Base-by-base conservation (phyloP, 1,140 invertebrate genomes). In the Rhopalosiphum maidis region DNA sequence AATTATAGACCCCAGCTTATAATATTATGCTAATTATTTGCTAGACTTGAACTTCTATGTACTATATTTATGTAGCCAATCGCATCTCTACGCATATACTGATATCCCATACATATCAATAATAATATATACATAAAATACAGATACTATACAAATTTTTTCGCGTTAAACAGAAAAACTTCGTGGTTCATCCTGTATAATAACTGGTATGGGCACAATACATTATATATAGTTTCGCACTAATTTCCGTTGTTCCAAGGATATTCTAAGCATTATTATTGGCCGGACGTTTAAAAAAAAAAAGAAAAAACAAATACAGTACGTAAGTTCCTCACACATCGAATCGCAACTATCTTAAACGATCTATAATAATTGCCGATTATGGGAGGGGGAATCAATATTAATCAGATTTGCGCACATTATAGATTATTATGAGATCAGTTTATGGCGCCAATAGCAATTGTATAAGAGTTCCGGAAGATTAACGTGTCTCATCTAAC, bases 171-270 rank as follows among this genome's bases (percentile, higher is more conserved):
- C 5, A 54, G 7, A 22, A 54, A 54, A 54, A 54, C 22, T 7
- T 9, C 22, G 22, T 23, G 5, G 54, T 22, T 23, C 30, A 15
- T 46, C 11, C 46, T 15, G 46, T 30, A 60, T 25, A 25, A 68
- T 68, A n/a, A 30, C 25, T 30, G 55, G 25, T 60, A 30, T 68
- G 11, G 48, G 8, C 11, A 60, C 55, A 30, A 60, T 30, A n/a
- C n/a, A 68, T 18, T n/a, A 68, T 68, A 68, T 54, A 54, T 54
- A 60, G 60, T 15, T n/a, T 77, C 30, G 9, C 9, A 18, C 60
- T 77, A 77, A 77, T 77, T n/a, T 77, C 60, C 60, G 60, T 35
- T 77, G 60, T n/a, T n/a, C 60, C 60, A 77, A 77, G 60, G 60
- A 77, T 77, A 18, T 77, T 77, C 15, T 77, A 35, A 77, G 15